Evolutionary conservation across 2,113 vertebrate species (phyloP), one percentile per base, ranked within the genome.

Genomic region (Psilopsiagon aurifrons): DNA sequence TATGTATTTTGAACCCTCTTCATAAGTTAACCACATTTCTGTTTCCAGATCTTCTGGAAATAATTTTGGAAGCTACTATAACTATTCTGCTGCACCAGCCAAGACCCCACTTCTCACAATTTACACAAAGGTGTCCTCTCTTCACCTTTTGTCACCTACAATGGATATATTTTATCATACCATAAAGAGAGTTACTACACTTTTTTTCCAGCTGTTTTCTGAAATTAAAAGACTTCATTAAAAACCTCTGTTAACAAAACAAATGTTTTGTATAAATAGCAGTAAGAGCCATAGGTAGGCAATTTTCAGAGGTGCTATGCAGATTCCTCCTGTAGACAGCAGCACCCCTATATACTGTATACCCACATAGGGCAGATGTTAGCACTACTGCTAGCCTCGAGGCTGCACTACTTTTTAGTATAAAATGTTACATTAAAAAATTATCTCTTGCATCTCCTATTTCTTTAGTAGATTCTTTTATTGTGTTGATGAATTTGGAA

Each of bases 401-500:
- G 76, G 18, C 47, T 82, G 29, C 66, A 37, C 44, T 73, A 44
- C 80, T 86, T 54, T 71, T 63, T 79, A 44, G 35, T 62, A 44
- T 47, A 71, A 92, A 86, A 71, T 68, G 24, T 0, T 79, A 13
- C 77, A 49, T 76, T 94, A 47, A 67, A 84, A 87, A 92, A 59
- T 52, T 0, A 39, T 13, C 70, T 91, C n/a, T 83, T 94, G 60
- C 62, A 64, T 88, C 31, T 70, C 92, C 31, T 73, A 31, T 91
- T 97, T 94, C 82, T 80, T 83, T 80, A 87, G 91, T 54, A 68
- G 79, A 83, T 93, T 37, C 12, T 86, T 95, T 93, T 94, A 89
- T 88, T 52, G 90, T 80, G 52, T 68, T 91, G 83, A 94, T 95
- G 94, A 96, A 94, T 96, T 91, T 87, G 80, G 70, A 94, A 79